A percentile compares a stretch with the other conserved stretches of the same genome.
Conservation (phyloP, 2,797 vertebrate species). For the Etheostoma perlongum region DNA sequence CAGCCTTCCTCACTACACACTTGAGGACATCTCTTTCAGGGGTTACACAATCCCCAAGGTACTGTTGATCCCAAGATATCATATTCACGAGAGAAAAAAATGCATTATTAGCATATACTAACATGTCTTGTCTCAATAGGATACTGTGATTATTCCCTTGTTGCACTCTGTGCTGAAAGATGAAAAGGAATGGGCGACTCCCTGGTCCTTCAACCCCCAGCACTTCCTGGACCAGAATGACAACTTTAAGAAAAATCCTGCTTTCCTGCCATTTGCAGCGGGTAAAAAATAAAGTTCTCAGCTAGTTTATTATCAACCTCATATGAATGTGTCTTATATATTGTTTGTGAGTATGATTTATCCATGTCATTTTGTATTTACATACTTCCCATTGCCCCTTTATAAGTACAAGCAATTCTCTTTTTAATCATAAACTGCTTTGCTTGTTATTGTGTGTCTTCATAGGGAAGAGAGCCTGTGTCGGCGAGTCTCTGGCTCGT, state of each 20-base stretch:
- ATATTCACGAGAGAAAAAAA: neutral
- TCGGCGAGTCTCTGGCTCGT: constrained; percentile 85
- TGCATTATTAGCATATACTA: neutral
- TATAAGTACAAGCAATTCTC: neutral
- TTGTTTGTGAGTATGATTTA: neutral
- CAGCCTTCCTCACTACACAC: constrained; percentile 76
- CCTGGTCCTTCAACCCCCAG: constrained; percentile 75
- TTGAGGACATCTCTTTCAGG: constrained; percentile 62
- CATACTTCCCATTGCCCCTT: neutral
- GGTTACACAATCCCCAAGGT: constrained; percentile 40
- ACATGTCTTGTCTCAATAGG: constrained; percentile 50
- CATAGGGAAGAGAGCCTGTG: constrained; percentile 86
- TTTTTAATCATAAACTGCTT: neutral
- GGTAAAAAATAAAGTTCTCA: constrained; percentile 55
- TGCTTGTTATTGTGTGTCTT: constrained; percentile 9
- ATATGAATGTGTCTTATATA: neutral
- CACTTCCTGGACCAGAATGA: constrained; percentile 81
- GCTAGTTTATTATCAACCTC: too few species aligned
- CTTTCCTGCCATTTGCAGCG: constrained; percentile 82
- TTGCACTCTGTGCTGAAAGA: constrained; percentile 81
- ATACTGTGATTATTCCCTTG: constrained; percentile 74
- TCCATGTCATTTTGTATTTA: neutral
- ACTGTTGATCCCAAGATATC: neutral
- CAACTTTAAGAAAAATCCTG: constrained; percentile 81
- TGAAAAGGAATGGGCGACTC: constrained; percentile 71